Base-by-base conservation (phyloP, 2,113 vertebrate genomes). In the Strix aluco region DNA sequence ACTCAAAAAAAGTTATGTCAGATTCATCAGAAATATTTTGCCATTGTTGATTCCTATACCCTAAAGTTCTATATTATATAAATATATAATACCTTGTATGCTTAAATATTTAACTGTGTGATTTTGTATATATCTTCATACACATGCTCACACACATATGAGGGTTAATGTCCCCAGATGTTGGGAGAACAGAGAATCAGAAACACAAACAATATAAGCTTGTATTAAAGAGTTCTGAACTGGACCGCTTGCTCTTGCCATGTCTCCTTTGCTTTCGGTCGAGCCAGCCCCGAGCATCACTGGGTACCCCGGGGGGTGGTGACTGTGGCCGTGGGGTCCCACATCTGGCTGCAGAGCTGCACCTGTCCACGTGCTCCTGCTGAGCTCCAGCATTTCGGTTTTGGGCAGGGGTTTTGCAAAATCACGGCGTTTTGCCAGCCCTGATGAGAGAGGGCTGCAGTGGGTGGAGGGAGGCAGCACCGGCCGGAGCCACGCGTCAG, bases 31-130 rank as follows among this genome's bases (percentile, higher is more conserved):
- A 98, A 98, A 97, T 98, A 98, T 98, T 98, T 98, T 98, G 97
- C 97, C 98, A 98, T 98, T 98, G 98, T 98, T 98, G 97, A 98
- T 98, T 98, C 97, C 96, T 98, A 98, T 98, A 98, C 97, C 96
- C 98, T 98, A 98, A 98, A 98, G 95, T 98, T 98, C 97, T 98
- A 98, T 98, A 98, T 98, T 98, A 98, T 98, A 98, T 98, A 98
- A 98, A 98, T 98, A 98, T 98, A 98, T 98, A 97, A 98, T 98
- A 98, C 96, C 97, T 98, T 98, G 98, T 98, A 98, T 98, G 98
- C 98, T 98, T 98, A 98, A 97, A 95, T 97, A 97, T 97, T 95
- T 95, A 96, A 96, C 95, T 80, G 90, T 98, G 97, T 98, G 97
- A 86, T 97, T 98, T 98, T 98, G 97, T 98, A 93, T 96, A 88